These are phyloP conservation scores for Autographa pulchrina DNA, from an alignment of 2,888 invertebrate genomes.

Conservation along the genomic window DNA sequence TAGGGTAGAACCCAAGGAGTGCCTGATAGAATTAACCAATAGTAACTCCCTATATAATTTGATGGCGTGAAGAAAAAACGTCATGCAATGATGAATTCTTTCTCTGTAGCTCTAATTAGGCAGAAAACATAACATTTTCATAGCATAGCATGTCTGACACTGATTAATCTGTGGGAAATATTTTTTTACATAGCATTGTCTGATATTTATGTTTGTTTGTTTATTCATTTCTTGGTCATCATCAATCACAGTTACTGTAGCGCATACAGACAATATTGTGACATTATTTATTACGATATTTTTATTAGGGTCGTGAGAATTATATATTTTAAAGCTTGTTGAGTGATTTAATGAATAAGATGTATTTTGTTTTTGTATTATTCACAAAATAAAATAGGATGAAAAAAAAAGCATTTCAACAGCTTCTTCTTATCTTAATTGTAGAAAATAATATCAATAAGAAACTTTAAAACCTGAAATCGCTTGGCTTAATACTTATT, in stretches of 20 bases:
- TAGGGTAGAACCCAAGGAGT: slow-evolving; percentile 7
- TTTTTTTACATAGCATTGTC: not conserved
- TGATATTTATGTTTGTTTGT: not conserved
- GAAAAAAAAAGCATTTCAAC: too few species aligned
- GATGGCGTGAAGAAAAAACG: slow-evolving; percentile 26
- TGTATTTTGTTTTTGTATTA: too few species aligned
- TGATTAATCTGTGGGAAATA: slow-evolving; percentile 36
- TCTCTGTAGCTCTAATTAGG: slow-evolving; percentile 36
- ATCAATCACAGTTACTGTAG: slow-evolving; percentile 2
- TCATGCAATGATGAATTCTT: slow-evolving; percentile 49
- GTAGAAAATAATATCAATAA: too few species aligned
- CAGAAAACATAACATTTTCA: slow-evolving; percentile 21
- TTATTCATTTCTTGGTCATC: slow-evolving; percentile 5
- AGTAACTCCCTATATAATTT: slow-evolving; percentile 27
- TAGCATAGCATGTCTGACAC: slow-evolving; percentile 18
- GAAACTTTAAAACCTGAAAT: too few species aligned
- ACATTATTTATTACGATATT: not conserved
- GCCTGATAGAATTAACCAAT: not conserved
- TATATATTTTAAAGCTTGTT: not conserved
- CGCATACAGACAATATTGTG: slow-evolving; percentile 4
- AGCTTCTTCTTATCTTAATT: too few species aligned
- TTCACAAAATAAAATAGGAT: too few species aligned
- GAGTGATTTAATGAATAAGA: not conserved
- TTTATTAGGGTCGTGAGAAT: slow-evolving; percentile 1
- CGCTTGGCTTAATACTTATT: too few species aligned